Evolutionary conservation across 2,888 invertebrate species (phyloP), one percentile per base, ranked within the genome.

Genomic region (Lasius fuliginosus): DNA sequence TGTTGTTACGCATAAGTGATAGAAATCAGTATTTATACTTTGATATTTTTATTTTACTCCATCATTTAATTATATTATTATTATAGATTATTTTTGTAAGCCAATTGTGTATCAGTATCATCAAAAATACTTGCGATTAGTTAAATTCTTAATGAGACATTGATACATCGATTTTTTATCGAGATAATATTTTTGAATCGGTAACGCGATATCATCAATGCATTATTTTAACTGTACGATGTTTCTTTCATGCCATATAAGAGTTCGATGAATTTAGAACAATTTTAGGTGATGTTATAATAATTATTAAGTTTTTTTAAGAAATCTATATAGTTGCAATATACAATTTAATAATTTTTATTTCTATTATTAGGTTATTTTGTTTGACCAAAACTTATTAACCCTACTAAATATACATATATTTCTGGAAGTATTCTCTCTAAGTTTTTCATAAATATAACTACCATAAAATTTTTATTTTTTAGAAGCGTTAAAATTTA

Each of bases 401-500:
- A 74, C 5, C 15, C 36, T 23, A n/a, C 4, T 73, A 15, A 36
- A 71, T 71, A 53, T 53, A 46, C 12, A 5, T 71, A 15, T 33
- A 36, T 56, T 1, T 56, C 23, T 36, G 6, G 56, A 65, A 74
- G 42, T 56, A n/a, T 67, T 23, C 30, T 53, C 53, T 53, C 30
- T 9, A 6, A 23, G 8, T 68, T 67, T 65, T 77, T 30, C 60
- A 68, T 27, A 56, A 69, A 56, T 69, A 23, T 36, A 33, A 40
- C 27, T 68, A 27, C 56, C 64, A 71, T 65, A 82, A 84, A 82
- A 53, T 76, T 82, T 27, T n/a, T n/a, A n/a, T n/a, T 73, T 58
- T 71, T 76, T 68, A 40, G 30, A 42, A 46, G 46, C 40, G 58
- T 65, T 67, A 23, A 49, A 65, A 12, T 18, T 53, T 33, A 36